phyloP scores from a whole-genome alignment of 2,113 vertebrate species.

The Mastomys coucha region DNA sequence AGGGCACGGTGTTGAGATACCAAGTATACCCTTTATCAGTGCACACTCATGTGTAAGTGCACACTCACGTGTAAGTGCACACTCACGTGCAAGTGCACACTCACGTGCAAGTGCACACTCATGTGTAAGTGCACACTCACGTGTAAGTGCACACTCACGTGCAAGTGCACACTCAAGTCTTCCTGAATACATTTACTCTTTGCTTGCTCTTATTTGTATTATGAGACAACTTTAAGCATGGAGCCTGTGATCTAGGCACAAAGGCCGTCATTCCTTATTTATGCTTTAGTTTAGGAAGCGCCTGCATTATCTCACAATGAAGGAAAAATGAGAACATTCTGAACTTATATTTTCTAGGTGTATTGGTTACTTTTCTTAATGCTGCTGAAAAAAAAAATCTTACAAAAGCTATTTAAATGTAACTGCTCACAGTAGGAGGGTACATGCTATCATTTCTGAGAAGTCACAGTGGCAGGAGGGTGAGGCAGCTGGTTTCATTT shows the following conservation, averaged over 20 bases:
- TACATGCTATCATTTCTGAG: not conserved
- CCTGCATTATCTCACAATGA: not conserved
- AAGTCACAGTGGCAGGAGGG: not conserved
- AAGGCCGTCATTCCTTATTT: not conserved
- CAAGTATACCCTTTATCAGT: no score
- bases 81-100: not conserved
- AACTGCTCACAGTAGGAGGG: not conserved
- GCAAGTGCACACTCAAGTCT: no score
- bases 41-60: not conserved
- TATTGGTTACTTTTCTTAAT: not conserved
- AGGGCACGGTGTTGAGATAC: not conserved
- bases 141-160: not conserved
- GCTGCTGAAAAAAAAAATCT: not conserved
- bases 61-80: not conserved
- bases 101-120: no score
- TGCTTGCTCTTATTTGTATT: not conserved
- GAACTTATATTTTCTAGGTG: not conserved
- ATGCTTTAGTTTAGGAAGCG: not conserved
- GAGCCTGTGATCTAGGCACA: not conserved
- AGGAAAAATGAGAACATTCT: slow-evolving; percentile 16
- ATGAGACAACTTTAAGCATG: not conserved
- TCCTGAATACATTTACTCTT: not conserved
- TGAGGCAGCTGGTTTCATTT: not conserved
- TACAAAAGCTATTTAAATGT: not conserved
- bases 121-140: not conserved